phyloP scores from a whole-genome alignment of 2,888 invertebrate genomes.

The Villa cingulata region DNA sequence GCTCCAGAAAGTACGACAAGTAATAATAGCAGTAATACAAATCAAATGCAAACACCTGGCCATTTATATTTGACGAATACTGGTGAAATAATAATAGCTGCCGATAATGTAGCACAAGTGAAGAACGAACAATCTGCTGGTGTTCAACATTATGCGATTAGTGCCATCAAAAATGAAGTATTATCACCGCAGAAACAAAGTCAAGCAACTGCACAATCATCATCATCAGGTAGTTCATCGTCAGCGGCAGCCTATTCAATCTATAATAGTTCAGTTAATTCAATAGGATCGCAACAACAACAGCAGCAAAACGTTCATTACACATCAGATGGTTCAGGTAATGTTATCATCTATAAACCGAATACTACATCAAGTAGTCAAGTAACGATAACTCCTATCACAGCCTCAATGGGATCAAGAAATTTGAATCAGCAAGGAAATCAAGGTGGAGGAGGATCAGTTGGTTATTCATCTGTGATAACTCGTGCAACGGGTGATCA shows the following conservation, averaged over 20 bases:
- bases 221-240: conserved; percentile 46
- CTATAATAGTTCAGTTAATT: conserved; percentile 72
- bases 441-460: conserved; percentile 37
- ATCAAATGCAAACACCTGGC: background rate
- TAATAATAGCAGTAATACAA: background rate
- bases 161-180: conserved; percentile 36
- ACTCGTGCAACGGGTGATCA: conserved; percentile 49
- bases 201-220: conserved; percentile 45
- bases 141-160: background rate
- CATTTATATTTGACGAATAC: conserved; percentile 1
- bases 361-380: conserved; percentile 18
- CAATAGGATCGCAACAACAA: conserved; percentile 58
- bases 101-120: background rate
- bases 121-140: background rate
- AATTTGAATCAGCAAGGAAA: background rate
- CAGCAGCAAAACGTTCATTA: conserved; percentile 31
- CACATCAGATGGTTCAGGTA: conserved; percentile 6
- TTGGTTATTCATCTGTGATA: conserved; percentile 73
- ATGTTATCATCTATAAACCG: conserved; percentile 22
- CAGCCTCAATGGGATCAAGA: too few relatives aligned
- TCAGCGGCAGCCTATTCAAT: conserved; percentile 69
- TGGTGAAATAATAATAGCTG: background rate
- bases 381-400: conserved; percentile 29
- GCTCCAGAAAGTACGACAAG: conserved; percentile 12
- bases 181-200: conserved; percentile 51